phyloP scores from a whole-genome alignment of 2,113 vertebrate genomes.

The Pollachius pollachius region DNA sequence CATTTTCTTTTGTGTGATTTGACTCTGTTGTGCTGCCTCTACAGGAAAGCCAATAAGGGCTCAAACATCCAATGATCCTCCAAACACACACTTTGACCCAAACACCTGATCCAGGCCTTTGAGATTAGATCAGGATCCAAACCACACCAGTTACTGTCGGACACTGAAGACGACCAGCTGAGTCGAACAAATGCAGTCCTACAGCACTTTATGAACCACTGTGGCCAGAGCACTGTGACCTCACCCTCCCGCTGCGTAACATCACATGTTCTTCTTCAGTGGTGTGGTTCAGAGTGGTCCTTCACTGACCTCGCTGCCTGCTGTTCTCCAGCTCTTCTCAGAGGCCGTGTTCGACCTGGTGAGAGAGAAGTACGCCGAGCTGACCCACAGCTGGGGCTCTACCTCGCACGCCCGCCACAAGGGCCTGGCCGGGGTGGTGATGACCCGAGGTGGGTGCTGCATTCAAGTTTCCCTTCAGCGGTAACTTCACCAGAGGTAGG shows the following conservation, averaged over 20 bases:
- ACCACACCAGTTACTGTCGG: no score
- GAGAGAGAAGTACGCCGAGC: conserved; percentile 42
- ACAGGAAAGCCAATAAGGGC: no score
- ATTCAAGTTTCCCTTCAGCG: no score
- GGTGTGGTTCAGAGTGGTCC: neutral
- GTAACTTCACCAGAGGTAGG: no score
- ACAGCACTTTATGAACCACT: no score
- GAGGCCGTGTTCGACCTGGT: conserved; percentile 54
- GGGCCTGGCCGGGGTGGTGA: conserved; percentile 54
- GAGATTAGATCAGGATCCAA: no score
- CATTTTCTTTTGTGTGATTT: neutral
- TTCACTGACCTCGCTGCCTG: neutral
- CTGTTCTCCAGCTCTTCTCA: conserved; percentile 51
- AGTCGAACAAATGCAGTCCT: no score
- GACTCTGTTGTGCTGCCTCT: no score
- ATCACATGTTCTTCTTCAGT: neutral
- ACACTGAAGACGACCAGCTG: no score
- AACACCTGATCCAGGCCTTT: no score
- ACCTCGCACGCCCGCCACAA: conserved; percentile 37
- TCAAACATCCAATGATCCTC: no score
- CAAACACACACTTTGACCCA: no score
- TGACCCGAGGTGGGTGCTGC: conserved; percentile 57
- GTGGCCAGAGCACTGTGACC: neutral
- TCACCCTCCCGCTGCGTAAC: neutral
- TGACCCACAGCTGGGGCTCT: conserved; percentile 16